phyloP scores from a whole-genome alignment of 2,888 invertebrate genomes.

The Eucera pruinosa region DNA sequence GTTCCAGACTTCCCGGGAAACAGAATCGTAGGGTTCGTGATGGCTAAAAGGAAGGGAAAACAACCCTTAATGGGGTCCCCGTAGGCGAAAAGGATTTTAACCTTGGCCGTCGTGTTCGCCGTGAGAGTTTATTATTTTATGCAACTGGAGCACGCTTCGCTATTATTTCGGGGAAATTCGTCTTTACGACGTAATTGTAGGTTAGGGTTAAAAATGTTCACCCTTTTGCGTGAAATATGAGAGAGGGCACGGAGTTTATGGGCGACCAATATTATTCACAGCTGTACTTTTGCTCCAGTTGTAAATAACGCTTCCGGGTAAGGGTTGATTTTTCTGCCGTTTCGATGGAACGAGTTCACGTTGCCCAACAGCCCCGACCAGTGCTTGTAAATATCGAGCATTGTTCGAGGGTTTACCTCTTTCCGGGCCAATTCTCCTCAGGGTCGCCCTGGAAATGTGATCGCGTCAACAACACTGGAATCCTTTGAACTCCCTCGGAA shows the following conservation, averaged over 20 bases:
- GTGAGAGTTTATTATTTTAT: slow-evolving; percentile 77
- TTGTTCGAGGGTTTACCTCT: slow-evolving; percentile 50
- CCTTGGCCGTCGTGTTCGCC: slow-evolving; percentile 63
- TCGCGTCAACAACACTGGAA: slow-evolving; percentile 34
- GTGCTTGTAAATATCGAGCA: slow-evolving; percentile 42
- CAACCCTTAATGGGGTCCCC: not conserved
- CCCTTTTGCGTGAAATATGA: slow-evolving; percentile 78
- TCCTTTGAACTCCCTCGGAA: not conserved
- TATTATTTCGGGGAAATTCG: slow-evolving; percentile 68
- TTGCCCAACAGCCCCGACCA: slow-evolving; percentile 25
- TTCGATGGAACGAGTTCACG: not conserved
- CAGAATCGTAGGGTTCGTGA: not conserved
- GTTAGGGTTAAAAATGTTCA: slow-evolving; percentile 81
- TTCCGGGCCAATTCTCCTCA: slow-evolving; percentile 43
- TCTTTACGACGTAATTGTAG: slow-evolving; percentile 80
- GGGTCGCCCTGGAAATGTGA: slow-evolving; percentile 36
- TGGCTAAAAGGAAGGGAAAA: slow-evolving; percentile 18
- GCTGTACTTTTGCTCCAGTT: slow-evolving; percentile 77
- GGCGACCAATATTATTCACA: slow-evolving; percentile 45
- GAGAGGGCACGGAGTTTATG: slow-evolving; percentile 67
- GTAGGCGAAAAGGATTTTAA: slow-evolving; percentile 75
- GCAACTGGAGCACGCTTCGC: slow-evolving; percentile 77
- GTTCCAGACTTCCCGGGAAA: slow-evolving; percentile 42
- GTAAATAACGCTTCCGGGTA: slow-evolving; percentile 78
- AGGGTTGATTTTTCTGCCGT: slow-evolving; percentile 76